Evolutionary conservation across 2,888 invertebrate species (phyloP).

Genomic region (Drosophila aldrichi): DNA sequence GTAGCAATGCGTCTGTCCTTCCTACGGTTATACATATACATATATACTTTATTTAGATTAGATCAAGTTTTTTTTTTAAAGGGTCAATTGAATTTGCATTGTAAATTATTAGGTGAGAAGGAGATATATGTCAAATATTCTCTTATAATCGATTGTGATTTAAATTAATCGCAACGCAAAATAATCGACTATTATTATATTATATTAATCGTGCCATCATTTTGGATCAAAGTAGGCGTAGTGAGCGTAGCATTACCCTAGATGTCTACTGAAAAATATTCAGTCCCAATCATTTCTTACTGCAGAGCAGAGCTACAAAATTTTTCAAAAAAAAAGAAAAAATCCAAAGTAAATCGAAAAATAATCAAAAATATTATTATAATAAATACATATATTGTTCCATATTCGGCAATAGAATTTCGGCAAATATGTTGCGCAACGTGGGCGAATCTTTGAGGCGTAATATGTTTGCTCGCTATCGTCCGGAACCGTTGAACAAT

Average conservation of each 20-base stretch:
- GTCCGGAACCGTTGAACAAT: no score
- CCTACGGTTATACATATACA: no score
- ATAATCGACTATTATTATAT: no score
- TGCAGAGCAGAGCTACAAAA: neutral
- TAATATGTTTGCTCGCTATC: neutral
- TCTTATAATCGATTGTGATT: no score
- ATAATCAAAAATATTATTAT: no score
- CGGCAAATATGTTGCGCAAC: neutral
- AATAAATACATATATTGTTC: no score
- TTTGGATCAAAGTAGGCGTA: neutral
- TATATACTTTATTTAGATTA: no score
- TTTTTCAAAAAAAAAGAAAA: neutral
- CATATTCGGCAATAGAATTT: no score
- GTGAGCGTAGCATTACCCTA: neutral
- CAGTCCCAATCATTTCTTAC: neutral
- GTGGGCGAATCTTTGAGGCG: neutral
- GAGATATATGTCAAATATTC: no score
- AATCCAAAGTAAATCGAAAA: no score
- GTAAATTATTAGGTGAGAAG: neutral
- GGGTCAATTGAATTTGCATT: neutral
- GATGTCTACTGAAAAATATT: neutral
- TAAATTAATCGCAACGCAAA: no score
- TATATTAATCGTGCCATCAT: no score
- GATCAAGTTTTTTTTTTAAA: neutral
- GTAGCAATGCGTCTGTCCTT: neutral